Conservation (phyloP, 2,797 vertebrate genomes). For the Periophthalmus magnuspinnatus region DNA sequence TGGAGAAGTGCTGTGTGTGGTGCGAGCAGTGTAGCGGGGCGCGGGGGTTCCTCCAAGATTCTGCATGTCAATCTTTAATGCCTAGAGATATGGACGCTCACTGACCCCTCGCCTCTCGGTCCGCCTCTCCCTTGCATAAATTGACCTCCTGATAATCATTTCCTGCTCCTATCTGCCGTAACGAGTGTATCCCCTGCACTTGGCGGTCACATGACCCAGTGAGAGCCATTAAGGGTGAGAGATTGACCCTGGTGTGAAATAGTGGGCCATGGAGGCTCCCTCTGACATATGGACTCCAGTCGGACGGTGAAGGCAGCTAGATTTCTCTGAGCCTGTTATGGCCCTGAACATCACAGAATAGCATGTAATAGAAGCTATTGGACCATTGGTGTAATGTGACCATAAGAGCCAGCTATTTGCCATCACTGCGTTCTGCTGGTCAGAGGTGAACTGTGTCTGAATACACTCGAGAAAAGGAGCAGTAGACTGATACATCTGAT, state of each 20-base stretch:
- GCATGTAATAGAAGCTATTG: constrained; percentile 57
- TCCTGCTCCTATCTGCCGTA: constrained; percentile 71
- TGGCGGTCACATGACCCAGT: constrained; percentile 68
- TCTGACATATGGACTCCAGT: constrained; percentile 72
- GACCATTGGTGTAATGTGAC: constrained; percentile 64
- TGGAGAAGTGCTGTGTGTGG: constrained; percentile 66
- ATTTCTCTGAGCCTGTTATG: constrained; percentile 65
- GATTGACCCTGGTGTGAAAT: constrained; percentile 69
- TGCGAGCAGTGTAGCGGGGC: constrained; percentile 43
- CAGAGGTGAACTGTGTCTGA: constrained; percentile 29
- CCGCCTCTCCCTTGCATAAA: constrained; percentile 72
- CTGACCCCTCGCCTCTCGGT: constrained; percentile 74
- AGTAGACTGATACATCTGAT: neutral
- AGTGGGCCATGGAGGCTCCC: constrained; percentile 53
- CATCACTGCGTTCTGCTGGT: constrained; percentile 45
- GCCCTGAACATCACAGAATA: constrained; percentile 63
- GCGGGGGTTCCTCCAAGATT: constrained; percentile 64
- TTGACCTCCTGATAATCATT: constrained; percentile 79
- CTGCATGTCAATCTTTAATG: constrained; percentile 79
- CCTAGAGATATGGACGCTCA: constrained; percentile 72
- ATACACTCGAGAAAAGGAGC: constrained; percentile 1
- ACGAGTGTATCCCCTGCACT: constrained; percentile 68
- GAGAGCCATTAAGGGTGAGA: constrained; percentile 72
- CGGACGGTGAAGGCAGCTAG: constrained; percentile 63
- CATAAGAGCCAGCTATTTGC: constrained; percentile 55